Base-by-base conservation (phyloP, 1,140 invertebrate species). In the Euschistus heros region DNA sequence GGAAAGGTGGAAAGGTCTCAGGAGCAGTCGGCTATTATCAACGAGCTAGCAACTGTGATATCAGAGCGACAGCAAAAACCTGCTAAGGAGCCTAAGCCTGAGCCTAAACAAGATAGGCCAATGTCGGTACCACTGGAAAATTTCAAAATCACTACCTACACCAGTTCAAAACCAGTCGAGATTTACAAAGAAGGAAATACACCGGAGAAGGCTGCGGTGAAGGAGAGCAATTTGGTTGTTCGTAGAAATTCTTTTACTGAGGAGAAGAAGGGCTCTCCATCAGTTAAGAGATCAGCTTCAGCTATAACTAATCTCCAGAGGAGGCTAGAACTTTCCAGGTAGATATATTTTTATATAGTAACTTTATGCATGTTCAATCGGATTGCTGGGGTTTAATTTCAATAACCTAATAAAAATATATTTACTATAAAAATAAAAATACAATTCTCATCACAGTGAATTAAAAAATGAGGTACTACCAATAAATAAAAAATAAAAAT, bases 81-180 rank as follows among this genome's bases (percentile, higher is more conserved):
- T n/a, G 17, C 15, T 17, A 33, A 30, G 5, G 64, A 65, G 57
- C 24, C 15, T 37, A 47, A 46, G 37, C 27, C 59, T 2, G 20
- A 33, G 2, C 33, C 26, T 17, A 17, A 20, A 15, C 14, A 24
- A 17, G 54, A 57, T 8, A 22, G 54, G 15, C 47, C 47, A 50
- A 22, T 8, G 15, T 24, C 54, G 5, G 4, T 26, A 14, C 54
- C 54, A 1, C 62, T 71, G 13, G 60, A 71, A 20, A 71, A 71
- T 68, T 71, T 71, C 59, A 69, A 63, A 30, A 71, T 71, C 17
- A 67, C 62, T 2, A 67, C 70, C 10, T 71, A 71, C 37, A 63
- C 50, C 67, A 68, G 27, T 24, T 57, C 54, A 3, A 60, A 67
- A 57, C 70, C 70, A 20, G 66, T 64, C 5, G 68, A 71, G 26